Evolutionary conservation across 2,888 invertebrate genomes (phyloP).

Genomic region (Stenchaetothrips biformis): DNA sequence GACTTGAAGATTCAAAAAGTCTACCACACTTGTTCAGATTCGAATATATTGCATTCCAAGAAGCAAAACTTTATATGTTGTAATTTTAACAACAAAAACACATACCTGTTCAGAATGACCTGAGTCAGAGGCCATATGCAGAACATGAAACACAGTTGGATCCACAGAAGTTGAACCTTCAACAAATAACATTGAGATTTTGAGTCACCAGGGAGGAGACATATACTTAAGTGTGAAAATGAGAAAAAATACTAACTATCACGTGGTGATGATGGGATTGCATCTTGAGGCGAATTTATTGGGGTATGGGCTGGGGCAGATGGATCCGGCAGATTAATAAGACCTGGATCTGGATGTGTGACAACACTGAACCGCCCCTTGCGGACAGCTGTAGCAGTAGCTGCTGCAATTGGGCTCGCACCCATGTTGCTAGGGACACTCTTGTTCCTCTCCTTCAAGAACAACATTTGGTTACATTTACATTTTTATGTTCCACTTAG

Average conservation of each 20-base stretch:
- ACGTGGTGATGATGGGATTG: not conserved
- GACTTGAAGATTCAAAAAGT: not conserved
- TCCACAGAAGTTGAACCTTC: not conserved
- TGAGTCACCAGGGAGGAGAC: no score
- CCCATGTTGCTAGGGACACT: not conserved
- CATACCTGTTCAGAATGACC: not conserved
- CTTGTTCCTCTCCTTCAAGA: not conserved
- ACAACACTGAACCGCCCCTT: slow-evolving; percentile 43
- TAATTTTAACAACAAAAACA: not conserved
- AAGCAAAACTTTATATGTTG: not conserved
- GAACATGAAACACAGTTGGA: not conserved
- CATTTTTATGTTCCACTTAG: not conserved
- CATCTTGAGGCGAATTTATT: not conserved
- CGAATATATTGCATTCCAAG: not conserved
- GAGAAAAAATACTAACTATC: not conserved
- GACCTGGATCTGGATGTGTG: slow-evolving; percentile 37
- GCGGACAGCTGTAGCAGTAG: slow-evolving; percentile 35
- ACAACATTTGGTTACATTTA: not conserved
- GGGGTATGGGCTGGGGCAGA: not conserved
- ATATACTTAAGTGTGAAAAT: not conserved
- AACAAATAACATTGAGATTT: not conserved
- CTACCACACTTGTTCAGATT: not conserved
- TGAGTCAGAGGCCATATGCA: not conserved
- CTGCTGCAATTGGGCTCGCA: not conserved
- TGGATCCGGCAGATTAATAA: not conserved